These are phyloP conservation scores for Oscheius onirici DNA, from an alignment of 2,888 invertebrate species.

Conservation along the genomic window DNA sequence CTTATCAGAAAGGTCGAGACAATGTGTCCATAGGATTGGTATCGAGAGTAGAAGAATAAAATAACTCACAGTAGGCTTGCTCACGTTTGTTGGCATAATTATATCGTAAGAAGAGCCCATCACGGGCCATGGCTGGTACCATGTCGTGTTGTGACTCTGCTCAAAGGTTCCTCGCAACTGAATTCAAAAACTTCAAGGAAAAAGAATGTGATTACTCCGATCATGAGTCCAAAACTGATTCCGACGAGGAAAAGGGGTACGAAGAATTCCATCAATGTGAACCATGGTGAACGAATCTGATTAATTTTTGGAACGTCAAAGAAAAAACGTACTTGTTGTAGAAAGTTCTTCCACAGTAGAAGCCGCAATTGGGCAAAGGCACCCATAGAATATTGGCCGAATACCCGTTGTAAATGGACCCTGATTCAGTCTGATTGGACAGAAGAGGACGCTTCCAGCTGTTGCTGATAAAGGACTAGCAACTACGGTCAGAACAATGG, in stretches of 20 bases:
- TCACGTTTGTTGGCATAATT: slow-evolving; percentile 37
- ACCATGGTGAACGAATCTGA: slow-evolving; percentile 50
- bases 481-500: background rate
- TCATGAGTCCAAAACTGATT: slow-evolving; percentile 60
- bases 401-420: background rate
- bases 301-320: too few relatives aligned
- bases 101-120: slow-evolving; percentile 50
- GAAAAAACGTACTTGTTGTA: too few relatives aligned
- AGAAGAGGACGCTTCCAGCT: background rate
- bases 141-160: slow-evolving; percentile 36
- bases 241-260: slow-evolving; percentile 64
- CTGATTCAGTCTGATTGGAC: background rate
- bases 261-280: slow-evolving; percentile 62
- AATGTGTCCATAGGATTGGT: background rate
- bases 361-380: slow-evolving; percentile 62
- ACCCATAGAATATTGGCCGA: slow-evolving; percentile 41
- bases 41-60: background rate
- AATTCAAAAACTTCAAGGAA: slow-evolving; percentile 17
- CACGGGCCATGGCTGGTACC: slow-evolving; percentile 44
- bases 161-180: slow-evolving; percentile 51
- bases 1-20: too few relatives aligned
- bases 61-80: slow-evolving; percentile 26
- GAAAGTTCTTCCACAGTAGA: slow-evolving; percentile 66
- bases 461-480: slow-evolving; percentile 5
- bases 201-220: slow-evolving; percentile 46